A percentile compares a stretch with the other conserved stretches of the same genome.
Conservation (phyloP, 2,113 vertebrate genomes). For the Hyaena hyaena region DNA sequence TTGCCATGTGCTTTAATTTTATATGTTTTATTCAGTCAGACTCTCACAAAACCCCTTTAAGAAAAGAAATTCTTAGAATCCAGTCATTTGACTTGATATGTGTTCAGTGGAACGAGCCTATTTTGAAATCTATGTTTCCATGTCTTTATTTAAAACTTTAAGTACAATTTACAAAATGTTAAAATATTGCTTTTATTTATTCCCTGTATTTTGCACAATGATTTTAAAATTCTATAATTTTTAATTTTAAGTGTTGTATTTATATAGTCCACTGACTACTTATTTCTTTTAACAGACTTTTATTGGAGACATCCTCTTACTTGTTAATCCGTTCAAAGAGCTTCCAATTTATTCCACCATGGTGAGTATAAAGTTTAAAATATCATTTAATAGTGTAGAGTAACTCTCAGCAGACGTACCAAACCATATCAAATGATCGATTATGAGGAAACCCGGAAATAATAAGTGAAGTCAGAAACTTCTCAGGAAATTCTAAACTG, state of each 20-base stretch:
- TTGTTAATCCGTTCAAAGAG: slow-evolving; percentile 97
- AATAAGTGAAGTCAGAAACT: not conserved
- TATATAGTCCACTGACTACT: slow-evolving; percentile 44
- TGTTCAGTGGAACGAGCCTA: not conserved
- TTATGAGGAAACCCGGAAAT: not conserved
- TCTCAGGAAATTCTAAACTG: not conserved
- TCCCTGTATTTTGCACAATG: not conserved
- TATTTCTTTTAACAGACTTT: slow-evolving; percentile 90
- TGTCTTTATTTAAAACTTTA: slow-evolving; percentile 7
- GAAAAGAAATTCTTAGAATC: not conserved
- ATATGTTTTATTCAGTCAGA: not conserved
- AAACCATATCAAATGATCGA: not conserved
- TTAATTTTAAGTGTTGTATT: slow-evolving; percentile 28
- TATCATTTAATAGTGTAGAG: not conserved
- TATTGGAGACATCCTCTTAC: slow-evolving; percentile 94
- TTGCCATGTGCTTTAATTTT: not conserved
- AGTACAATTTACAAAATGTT: not conserved
- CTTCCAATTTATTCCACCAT: slow-evolving; percentile 96
- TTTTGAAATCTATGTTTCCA: slow-evolving; percentile 64
- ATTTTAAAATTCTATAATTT: slow-evolving; percentile 25
- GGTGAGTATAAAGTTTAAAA: slow-evolving; percentile 86
- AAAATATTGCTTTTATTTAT: not conserved
- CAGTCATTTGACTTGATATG: not conserved
- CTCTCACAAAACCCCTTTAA: not conserved
- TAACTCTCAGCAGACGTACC: too few species aligned